Percentiles rank a stretch among this genome's conserved stretches.
Evolutionary conservation across 1,140 invertebrate genomes (phyloP).

Genomic region (Caenorhabditis latens): DNA sequence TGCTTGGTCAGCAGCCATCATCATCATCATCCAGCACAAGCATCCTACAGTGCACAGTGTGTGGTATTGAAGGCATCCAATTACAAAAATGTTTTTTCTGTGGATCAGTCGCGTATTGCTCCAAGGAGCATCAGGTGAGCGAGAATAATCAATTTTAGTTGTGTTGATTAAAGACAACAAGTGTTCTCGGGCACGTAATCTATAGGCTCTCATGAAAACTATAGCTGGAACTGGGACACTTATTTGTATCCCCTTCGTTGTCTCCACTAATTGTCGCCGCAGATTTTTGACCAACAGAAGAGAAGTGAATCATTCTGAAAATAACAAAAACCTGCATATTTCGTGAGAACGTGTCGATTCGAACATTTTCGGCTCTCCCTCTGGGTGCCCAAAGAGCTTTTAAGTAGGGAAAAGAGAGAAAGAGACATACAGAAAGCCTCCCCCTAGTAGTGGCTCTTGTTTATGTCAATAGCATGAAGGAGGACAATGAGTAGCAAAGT

Average conservation of each 20-base stretch:
- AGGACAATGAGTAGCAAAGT: neutral
- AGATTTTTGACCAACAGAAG: constrained; percentile 3
- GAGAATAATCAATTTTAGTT: neutral
- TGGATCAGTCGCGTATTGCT: constrained; percentile 38
- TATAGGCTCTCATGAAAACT: neutral
- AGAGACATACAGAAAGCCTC: no score
- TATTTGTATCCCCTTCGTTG: neutral
- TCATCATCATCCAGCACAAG: neutral
- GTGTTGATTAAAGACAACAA: constrained; percentile 31
- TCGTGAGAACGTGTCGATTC: constrained; percentile 46
- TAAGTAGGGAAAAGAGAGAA: neutral
- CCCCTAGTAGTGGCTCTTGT: neutral
- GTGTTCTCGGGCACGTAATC: constrained; percentile 14
- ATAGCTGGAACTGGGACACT: no score
- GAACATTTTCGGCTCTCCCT: constrained; percentile 10
- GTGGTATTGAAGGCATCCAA: neutral
- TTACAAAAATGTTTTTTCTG: constrained; percentile 47
- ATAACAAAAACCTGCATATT: constrained; percentile 24
- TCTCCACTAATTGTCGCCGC: neutral
- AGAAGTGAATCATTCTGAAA: neutral
- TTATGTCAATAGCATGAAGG: constrained; percentile 7
- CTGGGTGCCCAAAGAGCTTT: neutral
- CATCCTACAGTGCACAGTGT: neutral
- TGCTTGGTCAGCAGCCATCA: constrained; percentile 1
- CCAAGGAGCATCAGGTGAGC: constrained; percentile 36